Percentiles rank a stretch among this genome's conserved stretches.
Evolutionary conservation across 2,888 invertebrate genomes (phyloP).

Genomic region (Lydus trimaculatus): DNA sequence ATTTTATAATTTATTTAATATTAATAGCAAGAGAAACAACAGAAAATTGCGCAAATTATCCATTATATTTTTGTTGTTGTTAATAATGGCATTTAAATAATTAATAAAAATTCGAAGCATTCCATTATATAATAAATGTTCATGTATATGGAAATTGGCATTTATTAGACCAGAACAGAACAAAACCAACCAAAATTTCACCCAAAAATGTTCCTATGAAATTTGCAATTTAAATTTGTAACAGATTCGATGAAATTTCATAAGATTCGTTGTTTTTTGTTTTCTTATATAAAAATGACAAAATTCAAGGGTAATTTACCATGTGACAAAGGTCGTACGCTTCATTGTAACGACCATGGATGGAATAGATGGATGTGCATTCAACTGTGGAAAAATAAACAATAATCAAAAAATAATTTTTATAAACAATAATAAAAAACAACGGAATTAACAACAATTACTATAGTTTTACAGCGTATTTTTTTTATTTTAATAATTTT

Average conservation of each 20-base stretch:
- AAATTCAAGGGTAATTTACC: slow-evolving; percentile 24
- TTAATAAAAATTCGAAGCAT: neutral
- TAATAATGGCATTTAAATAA: neutral
- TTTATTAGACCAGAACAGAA: neutral
- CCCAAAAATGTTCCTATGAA: neutral
- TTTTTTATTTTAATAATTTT: no score
- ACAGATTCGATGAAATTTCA: neutral
- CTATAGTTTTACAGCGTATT: neutral
- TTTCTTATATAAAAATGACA: neutral
- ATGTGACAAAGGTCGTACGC: slow-evolving; percentile 22
- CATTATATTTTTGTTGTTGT: no score
- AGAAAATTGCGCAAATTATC: neutral
- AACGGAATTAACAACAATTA: neutral
- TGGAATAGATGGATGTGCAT: slow-evolving; percentile 20
- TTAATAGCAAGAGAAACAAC: neutral
- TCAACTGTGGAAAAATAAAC: slow-evolving; percentile 8
- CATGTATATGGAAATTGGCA: neutral
- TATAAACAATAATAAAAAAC: neutral
- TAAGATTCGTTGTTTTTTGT: neutral
- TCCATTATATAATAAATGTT: neutral
- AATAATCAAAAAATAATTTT: neutral
- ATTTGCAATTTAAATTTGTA: neutral
- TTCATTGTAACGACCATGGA: slow-evolving; percentile 28
- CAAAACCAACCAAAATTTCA: neutral
- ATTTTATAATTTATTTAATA: neutral